These are phyloP conservation scores for Zaprionus taronus DNA, from an alignment of 1,140 invertebrate genomes.

Conservation along the genomic window DNA sequence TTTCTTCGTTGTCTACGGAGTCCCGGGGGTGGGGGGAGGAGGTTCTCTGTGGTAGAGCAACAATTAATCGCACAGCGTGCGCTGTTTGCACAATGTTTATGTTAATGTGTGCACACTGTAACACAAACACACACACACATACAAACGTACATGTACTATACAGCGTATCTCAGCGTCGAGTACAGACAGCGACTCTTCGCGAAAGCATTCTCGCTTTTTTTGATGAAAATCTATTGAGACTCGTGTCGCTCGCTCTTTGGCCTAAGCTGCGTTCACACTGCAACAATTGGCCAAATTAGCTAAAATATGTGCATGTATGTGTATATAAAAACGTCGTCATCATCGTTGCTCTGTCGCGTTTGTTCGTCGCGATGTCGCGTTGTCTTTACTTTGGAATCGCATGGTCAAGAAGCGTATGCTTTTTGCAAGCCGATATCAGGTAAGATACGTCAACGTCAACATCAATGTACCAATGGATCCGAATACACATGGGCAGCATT, in stretches of 20 bases:
- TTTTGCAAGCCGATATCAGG: slow-evolving; percentile 61
- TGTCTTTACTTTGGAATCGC: slow-evolving; percentile 35
- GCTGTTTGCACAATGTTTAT: slow-evolving; percentile 4
- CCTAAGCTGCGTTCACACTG: slow-evolving; percentile 25
- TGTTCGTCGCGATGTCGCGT: slow-evolving; percentile 13
- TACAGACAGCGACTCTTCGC: not conserved
- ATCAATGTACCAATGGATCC: slow-evolving; percentile 62
- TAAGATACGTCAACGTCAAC: slow-evolving; percentile 71
- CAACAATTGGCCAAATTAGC: slow-evolving; percentile 37
- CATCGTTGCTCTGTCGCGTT: not conserved
- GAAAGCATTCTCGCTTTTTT: slow-evolving; percentile 9
- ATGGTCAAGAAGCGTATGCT: slow-evolving; percentile 50
- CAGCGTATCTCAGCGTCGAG: not conserved
- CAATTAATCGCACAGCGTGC: slow-evolving; percentile 10
- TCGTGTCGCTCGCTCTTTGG: slow-evolving; percentile 3
- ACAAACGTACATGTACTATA: not conserved
- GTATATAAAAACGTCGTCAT: slow-evolving; percentile 9
- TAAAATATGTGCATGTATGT: slow-evolving; percentile 27
- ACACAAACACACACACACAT: not conserved
- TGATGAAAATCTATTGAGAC: slow-evolving; percentile 19
- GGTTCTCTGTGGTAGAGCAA: not conserved
- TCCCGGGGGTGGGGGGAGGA: not conserved
- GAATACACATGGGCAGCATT: slow-evolving; percentile 61
- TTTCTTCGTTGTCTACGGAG: not conserved
- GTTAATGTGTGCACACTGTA: slow-evolving; percentile 7